Evolutionary conservation across 2,113 vertebrate genomes (phyloP).

Genomic region (Sphyrna mokarran): DNA sequence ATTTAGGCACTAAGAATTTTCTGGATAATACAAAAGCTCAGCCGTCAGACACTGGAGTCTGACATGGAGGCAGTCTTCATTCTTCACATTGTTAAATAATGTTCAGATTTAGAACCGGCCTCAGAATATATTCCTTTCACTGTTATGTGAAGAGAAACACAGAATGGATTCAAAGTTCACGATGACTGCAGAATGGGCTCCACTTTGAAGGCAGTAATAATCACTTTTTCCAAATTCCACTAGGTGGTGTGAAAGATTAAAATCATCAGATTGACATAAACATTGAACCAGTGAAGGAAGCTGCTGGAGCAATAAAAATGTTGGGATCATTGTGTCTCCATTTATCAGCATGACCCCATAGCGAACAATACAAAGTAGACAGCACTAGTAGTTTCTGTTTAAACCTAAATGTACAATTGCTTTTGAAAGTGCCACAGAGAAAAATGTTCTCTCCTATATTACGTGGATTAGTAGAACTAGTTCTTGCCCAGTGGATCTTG

Average conservation of each 20-base stretch:
- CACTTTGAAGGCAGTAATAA: neutral
- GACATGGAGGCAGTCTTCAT: neutral
- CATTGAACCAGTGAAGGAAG: neutral
- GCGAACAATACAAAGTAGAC: constrained; percentile 8
- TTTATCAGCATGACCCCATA: neutral
- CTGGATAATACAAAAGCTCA: neutral
- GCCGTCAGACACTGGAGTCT: neutral
- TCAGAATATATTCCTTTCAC: neutral
- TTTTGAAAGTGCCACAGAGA: constrained; percentile 14
- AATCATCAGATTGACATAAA: neutral
- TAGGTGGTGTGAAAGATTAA: constrained; percentile 28
- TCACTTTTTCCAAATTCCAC: neutral
- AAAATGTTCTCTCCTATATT: constrained; percentile 10
- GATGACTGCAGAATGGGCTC: neutral
- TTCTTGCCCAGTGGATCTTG: neutral
- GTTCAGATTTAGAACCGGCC: neutral
- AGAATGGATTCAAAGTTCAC: neutral
- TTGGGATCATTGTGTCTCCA: constrained; percentile 3
- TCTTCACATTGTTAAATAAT: neutral
- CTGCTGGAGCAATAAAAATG: neutral
- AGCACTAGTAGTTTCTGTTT: constrained; percentile 36
- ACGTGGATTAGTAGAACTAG: neutral
- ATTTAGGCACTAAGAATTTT: neutral
- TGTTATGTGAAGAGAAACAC: neutral
- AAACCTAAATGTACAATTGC: constrained; percentile 3